Base-by-base conservation (phyloP, 2,113 vertebrate genomes). In the Chionodraco myersi region DNA sequence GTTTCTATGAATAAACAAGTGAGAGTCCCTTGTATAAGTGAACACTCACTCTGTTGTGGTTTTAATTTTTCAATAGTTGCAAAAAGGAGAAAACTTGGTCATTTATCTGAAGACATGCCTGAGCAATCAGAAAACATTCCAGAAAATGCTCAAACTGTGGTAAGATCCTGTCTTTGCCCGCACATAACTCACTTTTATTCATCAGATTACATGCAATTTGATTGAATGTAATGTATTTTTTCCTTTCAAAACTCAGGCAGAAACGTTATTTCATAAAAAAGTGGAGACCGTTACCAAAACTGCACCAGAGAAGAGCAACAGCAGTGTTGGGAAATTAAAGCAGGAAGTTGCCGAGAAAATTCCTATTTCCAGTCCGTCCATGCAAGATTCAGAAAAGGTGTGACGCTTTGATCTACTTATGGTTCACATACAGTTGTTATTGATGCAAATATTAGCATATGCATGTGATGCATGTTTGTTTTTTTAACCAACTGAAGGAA, bases 331-430 rank as follows among this genome's bases (percentile, higher is more conserved):
- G 30, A 94, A 94, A 57, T 94, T 94, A 59, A 94, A 95, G 70
- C 93, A 95, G 0, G 95, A 95, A 26, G 92, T 91, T 1, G 93
- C 87, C 1, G 93, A 94, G 26, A 93, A 93, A 5, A 93, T 93
- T 70, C 94, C 92, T n/a, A 92, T 94, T 84, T 96, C 95, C 15
- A 95, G 96, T 84, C 94, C 88, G 4, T 94, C 92, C 21, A 90
- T 85, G 0, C 88, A 83, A 88, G 95, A 96, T 16, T 95, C 94
- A 0, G 96, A 95, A 83, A 97, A 96, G 95, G 96, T 97, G 23
- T 53, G 80, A 21, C 9, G 48, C 41, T 60, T 51, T 14, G 3
- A 36, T 64, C 44, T 60, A 13, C 2, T 18, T 23, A 16, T 30
- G 30, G 30, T 30, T 30, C 30, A 4, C 30, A 4, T 30, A 30